Evolutionary conservation across 2,888 invertebrate species (phyloP), one percentile per base, ranked within the genome.

Genomic region (Selenia dentaria): DNA sequence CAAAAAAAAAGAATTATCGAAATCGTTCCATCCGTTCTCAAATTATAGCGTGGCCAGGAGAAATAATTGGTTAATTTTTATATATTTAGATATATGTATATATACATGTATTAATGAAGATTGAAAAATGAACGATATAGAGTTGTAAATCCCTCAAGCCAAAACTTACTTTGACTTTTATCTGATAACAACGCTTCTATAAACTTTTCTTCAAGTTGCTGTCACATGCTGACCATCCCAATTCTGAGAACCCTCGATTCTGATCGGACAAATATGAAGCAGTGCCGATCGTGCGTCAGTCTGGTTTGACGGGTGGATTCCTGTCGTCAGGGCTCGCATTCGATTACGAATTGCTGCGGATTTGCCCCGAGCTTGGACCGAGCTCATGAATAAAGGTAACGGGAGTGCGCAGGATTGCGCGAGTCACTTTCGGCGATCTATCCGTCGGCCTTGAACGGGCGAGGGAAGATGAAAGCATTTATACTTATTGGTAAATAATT

Each of bases 261-360:
- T 9, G 26, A 22, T 29, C 43, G 20, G 36, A 16, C n/a, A 33
- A 31, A 29, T 20, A 20, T 31, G 22, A 14, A 36, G 26, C 10
- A 24, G 25, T 6, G 8, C 8, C 27, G 22, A 12, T 5, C 33
- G 33, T 12, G 27, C 35, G 35, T 26, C 38, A 27, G 54, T 31
- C 51, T 38, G 51, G 51, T 54, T 54, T 54, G 51, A 46, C 51
- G 40, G 29, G 54, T 43, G 44, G 35, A 45, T 47, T 39, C 36
- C 39, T 26, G 20, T 20, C 20, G 8, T 14, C 9, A 12, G 27
- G 16, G 5, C 35, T 16, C 18, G 40, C 26, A 28, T 27, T 26
- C 20, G 14, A 18, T n/a, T 37, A 26, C 31, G 12, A 20, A 26
- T 35, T 13, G 43, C 43, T 32, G 37, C 40, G 31, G 12, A 10